Conservation (phyloP, 2,797 vertebrate species). For the Hephaestus fuliginosus region DNA sequence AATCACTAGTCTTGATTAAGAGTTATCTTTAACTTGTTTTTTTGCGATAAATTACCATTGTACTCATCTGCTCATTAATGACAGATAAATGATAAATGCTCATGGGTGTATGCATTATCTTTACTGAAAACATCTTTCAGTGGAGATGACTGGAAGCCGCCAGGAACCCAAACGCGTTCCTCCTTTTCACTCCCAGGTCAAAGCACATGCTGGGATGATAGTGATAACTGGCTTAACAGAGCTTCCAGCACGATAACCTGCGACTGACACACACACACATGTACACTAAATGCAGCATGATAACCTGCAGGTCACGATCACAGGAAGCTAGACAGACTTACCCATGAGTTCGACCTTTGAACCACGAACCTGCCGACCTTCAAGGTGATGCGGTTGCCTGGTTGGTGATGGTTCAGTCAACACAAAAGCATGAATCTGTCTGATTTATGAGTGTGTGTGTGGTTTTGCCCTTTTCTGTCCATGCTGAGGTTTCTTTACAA, state of each 20-base stretch:
- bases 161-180: not conserved
- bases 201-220: constrained; percentile 1
- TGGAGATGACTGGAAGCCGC: not conserved
- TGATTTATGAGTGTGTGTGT: constrained; percentile 17
- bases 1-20: not conserved
- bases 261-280: constrained; percentile 17
- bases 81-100: constrained; percentile 1
- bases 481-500: not conserved
- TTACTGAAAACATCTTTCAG: constrained; percentile 8
- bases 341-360: constrained; percentile 65
- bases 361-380: constrained; percentile 49
- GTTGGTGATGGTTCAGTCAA: constrained; percentile 45
- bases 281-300: constrained; percentile 24
- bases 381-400: constrained; percentile 26
- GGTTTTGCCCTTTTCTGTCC: not conserved
- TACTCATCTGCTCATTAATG: not conserved
- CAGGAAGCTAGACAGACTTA: constrained; percentile 64
- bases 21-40: not conserved
- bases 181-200: constrained; percentile 27
- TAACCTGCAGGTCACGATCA: constrained; percentile 65
- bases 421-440: constrained; percentile 16
- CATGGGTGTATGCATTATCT: not conserved
- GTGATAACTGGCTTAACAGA: constrained; percentile 42
- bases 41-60: not conserved
- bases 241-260: constrained; percentile 49